Base-by-base conservation (phyloP, 2,888 invertebrate species). In the Phoenoteleia sp. region DNA sequence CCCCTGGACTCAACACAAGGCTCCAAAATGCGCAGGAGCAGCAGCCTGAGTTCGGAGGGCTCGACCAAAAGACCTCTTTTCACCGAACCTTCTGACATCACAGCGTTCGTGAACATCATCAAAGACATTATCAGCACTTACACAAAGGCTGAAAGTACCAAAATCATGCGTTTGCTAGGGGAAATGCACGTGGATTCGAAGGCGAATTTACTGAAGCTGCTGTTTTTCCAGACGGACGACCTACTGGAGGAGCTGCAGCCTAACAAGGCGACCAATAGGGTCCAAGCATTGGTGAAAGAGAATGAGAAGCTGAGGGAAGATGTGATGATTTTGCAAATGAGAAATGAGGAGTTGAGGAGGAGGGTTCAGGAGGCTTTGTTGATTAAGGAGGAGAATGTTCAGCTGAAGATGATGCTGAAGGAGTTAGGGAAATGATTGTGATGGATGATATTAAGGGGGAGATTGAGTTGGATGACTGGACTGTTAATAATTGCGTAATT, bases 111-210 rank as follows among this genome's bases (percentile, higher is more conserved):
- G 6, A 91, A 82, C 75, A 89, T 91, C 5, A 89, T 93, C 4
- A 93, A 93, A 64, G 93, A 93, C 54, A 69, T 93, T 4, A 87
- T 93, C 9, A 92, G 91, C 33, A 87, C 86, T 3, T 91, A 91
- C 29, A 91, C 92, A 0, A 92, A 91, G 64, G 88, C 91, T 23
- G 93, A 93, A 71, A 91, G 91, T 54, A 82, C 88, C 3, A 93
- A 92, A 77, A 88, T 93, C 23, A 64, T 93, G 56, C 88, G 84
- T 17, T 77, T 90, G 1, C 90, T 93, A 88, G 89, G 91, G 56
- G 91, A 92, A 7, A 45, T 93, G 15, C 91, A 93, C 27, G 81
- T 93, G 0, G 91, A 90, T 52, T 90, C 92, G 0, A 93, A 93
- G 85, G 87, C 91, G 0, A 92, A 89, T 83, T 52, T 93, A 2